Evolutionary conservation across 2,888 invertebrate species (phyloP).

Genomic region (Nomada flava): DNA sequence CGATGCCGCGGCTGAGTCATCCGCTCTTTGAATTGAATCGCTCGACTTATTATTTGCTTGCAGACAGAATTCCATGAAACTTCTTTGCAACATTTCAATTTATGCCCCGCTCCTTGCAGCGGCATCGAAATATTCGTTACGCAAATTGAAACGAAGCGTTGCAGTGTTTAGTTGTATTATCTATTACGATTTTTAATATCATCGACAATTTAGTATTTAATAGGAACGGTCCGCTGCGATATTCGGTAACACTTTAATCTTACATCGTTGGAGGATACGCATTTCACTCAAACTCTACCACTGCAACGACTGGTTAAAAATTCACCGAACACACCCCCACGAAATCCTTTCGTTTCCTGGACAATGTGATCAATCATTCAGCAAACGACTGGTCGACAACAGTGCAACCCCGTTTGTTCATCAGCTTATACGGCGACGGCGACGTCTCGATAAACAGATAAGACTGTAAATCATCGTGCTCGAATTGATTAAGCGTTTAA

Average conservation of each 20-base stretch:
- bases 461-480: slow-evolving; percentile 41
- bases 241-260: too few species aligned
- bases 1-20: not conserved
- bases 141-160: too few species aligned
- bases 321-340: not conserved
- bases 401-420: slow-evolving; percentile 15
- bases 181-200: too few species aligned
- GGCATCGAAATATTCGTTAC: too few species aligned
- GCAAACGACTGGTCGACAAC: not conserved
- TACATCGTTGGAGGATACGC: not conserved
- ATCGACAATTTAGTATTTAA: too few species aligned
- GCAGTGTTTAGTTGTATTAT: too few species aligned
- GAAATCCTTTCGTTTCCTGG: slow-evolving; percentile 15
- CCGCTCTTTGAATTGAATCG: not conserved
- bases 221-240: too few species aligned
- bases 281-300: slow-evolving; percentile 31
- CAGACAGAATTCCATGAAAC: too few species aligned
- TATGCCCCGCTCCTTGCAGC: too few species aligned
- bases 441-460: slow-evolving; percentile 28
- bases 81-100: too few species aligned
- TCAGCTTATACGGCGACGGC: not conserved
- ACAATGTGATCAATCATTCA: slow-evolving; percentile 32
- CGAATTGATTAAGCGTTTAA: slow-evolving; percentile 49
- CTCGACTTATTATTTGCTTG: not conserved
- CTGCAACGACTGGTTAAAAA: slow-evolving; percentile 25